phyloP scores from a whole-genome alignment of 2,888 invertebrate species.

The Platypus cylindrus region DNA sequence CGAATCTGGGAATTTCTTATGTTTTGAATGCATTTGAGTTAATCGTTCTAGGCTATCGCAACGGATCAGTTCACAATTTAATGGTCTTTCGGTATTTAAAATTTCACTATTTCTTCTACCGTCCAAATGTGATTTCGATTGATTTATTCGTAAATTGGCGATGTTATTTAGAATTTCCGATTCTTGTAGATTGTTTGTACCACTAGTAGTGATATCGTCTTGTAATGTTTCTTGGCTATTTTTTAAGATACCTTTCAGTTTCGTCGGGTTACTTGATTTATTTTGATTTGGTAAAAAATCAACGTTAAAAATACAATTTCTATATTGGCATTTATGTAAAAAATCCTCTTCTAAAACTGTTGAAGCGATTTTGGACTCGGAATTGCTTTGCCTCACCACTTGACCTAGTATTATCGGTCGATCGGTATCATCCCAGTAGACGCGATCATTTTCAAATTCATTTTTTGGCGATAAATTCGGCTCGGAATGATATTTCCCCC shows the following conservation, averaged over 20 bases:
- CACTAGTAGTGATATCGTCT: constrained; percentile 1
- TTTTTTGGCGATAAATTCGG: constrained; percentile 28
- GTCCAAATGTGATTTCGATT: constrained; percentile 21
- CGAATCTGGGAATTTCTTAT: constrained; percentile 35
- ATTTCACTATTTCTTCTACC: constrained; percentile 41
- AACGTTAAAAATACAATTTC: constrained; percentile 35
- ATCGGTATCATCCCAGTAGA: neutral
- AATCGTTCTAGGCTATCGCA: constrained; percentile 34
- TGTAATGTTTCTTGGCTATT: constrained; percentile 24
- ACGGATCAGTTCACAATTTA: constrained; percentile 35
- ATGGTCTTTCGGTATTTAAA: constrained; percentile 34
- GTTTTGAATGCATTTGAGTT: constrained; percentile 21
- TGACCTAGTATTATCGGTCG: constrained; percentile 5
- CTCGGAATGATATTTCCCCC: constrained; percentile 28
- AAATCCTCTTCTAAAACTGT: constrained; percentile 24
- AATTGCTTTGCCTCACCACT: constrained; percentile 20
- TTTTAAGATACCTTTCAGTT: constrained; percentile 28
- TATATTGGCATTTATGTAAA: constrained; percentile 32
- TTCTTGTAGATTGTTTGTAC: constrained; percentile 10
- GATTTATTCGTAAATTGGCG: constrained; percentile 20
- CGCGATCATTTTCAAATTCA: constrained; percentile 15
- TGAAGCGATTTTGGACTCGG: constrained; percentile 13
- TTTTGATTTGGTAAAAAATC: constrained; percentile 31
- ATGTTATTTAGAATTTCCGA: constrained; percentile 23
- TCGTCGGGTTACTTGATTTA: constrained; percentile 15